Percentiles rank a stretch among this genome's conserved stretches.
phyloP scores from a whole-genome alignment of 1,140 invertebrate species.

The Solenopsis fugax region DNA sequence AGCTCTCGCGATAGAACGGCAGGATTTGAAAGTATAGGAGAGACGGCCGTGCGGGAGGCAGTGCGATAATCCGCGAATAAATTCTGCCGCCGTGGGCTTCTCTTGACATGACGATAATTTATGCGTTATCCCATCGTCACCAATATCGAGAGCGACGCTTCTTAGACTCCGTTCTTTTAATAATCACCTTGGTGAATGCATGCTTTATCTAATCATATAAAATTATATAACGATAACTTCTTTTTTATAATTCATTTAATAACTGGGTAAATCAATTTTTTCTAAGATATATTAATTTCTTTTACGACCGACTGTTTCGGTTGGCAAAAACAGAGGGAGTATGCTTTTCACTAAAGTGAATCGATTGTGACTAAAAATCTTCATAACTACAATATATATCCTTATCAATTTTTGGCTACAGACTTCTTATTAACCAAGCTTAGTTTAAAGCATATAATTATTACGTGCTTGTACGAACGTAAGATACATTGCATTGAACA shows the following conservation, averaged over 20 bases:
- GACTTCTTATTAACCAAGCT: too few relatives aligned
- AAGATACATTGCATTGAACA: too few relatives aligned
- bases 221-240: background rate
- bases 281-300: background rate
- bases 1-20: slow-evolving; percentile 43
- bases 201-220: background rate
- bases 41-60: slow-evolving; percentile 25
- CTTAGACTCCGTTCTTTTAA: slow-evolving; percentile 24
- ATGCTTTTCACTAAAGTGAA: too few relatives aligned
- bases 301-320: too few relatives aligned
- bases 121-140: slow-evolving; percentile 51
- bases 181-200: background rate
- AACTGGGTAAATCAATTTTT: background rate
- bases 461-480: too few relatives aligned
- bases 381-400: too few relatives aligned
- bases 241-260: slow-evolving; percentile 1
- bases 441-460: too few relatives aligned
- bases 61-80: slow-evolving; percentile 77
- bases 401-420: too few relatives aligned
- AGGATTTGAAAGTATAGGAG: slow-evolving; percentile 22
- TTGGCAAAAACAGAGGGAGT: too few relatives aligned
- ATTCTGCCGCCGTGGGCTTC: slow-evolving; percentile 66
- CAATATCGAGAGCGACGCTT: slow-evolving; percentile 24
- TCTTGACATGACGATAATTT: slow-evolving; percentile 69
- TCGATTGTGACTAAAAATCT: too few relatives aligned